These are phyloP conservation scores for Lonchura striata DNA, from an alignment of 2,113 vertebrate genomes.

Conservation along the genomic window DNA sequence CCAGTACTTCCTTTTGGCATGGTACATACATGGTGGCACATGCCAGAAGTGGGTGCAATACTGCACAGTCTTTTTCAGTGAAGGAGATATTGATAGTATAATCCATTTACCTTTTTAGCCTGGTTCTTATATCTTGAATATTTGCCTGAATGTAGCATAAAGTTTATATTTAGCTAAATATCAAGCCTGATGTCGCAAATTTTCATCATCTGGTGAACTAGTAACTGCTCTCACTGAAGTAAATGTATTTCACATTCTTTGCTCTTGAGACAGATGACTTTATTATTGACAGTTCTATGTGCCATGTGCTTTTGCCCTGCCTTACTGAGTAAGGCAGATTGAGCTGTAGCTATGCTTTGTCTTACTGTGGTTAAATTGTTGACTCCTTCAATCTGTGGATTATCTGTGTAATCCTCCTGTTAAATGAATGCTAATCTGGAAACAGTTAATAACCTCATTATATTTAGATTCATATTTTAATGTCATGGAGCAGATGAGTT, in stretches of 20 bases:
- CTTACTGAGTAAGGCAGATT: background rate
- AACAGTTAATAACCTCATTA: background rate
- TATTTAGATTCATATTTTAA: background rate
- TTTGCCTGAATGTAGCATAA: background rate
- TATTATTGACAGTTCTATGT: background rate
- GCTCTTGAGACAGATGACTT: background rate
- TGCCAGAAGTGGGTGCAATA: background rate
- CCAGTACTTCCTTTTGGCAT: background rate
- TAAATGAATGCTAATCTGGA: background rate
- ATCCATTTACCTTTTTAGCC: background rate
- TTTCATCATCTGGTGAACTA: background rate
- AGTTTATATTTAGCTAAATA: background rate
- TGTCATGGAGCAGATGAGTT: background rate
- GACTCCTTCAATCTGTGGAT: background rate
- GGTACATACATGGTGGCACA: background rate
- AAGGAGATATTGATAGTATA: background rate
- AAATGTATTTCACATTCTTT: background rate
- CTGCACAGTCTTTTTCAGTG: background rate
- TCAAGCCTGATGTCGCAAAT: background rate
- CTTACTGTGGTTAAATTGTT: background rate
- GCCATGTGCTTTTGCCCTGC: background rate
- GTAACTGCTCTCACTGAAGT: background rate
- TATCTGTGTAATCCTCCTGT: background rate
- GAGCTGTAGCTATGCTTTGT: background rate
- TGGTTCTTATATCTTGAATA: background rate